Conservation (phyloP, 2,888 invertebrate species). For the Pilophorus perplexus region DNA sequence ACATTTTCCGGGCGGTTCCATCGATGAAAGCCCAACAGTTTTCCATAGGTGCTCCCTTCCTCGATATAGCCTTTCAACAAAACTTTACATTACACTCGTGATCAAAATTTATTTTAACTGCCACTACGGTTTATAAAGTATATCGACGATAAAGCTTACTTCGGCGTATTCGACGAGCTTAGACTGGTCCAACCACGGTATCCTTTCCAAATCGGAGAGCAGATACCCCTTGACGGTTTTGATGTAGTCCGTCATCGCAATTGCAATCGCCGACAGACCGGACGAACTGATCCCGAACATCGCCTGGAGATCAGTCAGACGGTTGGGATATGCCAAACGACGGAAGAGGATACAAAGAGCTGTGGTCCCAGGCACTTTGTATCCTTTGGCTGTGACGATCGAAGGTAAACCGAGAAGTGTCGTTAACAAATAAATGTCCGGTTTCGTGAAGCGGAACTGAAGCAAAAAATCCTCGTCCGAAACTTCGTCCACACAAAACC, state of each 20-base stretch:
- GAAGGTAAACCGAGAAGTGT: too few species aligned
- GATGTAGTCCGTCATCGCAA: not conserved
- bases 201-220: not conserved
- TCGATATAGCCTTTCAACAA: constrained; percentile 1
- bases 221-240: not conserved
- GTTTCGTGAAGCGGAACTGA: too few species aligned
- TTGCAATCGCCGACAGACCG: not conserved
- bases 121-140: not conserved
- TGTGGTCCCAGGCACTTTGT: constrained; percentile 3
- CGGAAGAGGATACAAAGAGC: constrained; percentile 6
- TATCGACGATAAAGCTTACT: not conserved
- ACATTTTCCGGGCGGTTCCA: constrained; percentile 15
- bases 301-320: constrained; percentile 5
- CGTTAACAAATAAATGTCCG: too few species aligned
- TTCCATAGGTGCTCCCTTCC: constrained; percentile 8
- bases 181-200: constrained; percentile 1
- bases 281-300: constrained; percentile 19
- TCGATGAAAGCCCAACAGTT: constrained; percentile 18
- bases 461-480: too few species aligned
- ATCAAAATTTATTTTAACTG: too few species aligned
- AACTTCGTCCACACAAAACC: too few species aligned
- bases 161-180: constrained; percentile 12
- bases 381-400: too few species aligned
- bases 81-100: not conserved
- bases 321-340: constrained; percentile 23